Evolutionary conservation across 1,140 invertebrate species (phyloP).

Genomic region (Zaprionus capensis): DNA sequence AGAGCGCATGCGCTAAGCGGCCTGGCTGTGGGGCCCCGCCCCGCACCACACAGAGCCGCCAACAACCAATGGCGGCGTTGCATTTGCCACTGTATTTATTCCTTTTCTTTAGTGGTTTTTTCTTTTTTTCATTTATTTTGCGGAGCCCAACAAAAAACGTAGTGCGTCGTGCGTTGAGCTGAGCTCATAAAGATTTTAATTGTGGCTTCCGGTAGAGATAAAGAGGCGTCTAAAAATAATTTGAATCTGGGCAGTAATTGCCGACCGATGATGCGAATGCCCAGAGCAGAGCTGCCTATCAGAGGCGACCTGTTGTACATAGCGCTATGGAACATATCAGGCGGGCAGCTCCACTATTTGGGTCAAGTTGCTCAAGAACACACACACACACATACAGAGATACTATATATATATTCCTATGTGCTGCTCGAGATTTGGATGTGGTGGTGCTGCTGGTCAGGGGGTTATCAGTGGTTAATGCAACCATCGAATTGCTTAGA

Average conservation of each 20-base stretch:
- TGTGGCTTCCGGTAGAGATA: slow-evolving; percentile 56
- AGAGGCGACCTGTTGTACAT: slow-evolving; percentile 39
- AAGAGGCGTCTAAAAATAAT: slow-evolving; percentile 46
- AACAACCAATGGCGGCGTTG: slow-evolving; percentile 65
- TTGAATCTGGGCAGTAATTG: slow-evolving; percentile 37
- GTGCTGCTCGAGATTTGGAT: neutral
- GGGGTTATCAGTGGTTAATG: neutral
- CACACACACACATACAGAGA: neutral
- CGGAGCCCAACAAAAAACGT: neutral
- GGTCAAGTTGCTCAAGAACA: slow-evolving; percentile 50
- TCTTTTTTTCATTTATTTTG: neutral
- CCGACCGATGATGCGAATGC: slow-evolving; percentile 39
- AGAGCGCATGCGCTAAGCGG: slow-evolving; percentile 40
- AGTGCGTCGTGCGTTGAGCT: neutral
- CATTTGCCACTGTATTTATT: slow-evolving; percentile 26
- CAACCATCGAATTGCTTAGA: slow-evolving; percentile 4
- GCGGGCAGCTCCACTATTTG: slow-evolving; percentile 35
- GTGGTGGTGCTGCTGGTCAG: neutral
- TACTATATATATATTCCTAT: neutral
- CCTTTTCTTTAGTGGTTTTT: neutral
- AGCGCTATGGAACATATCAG: slow-evolving; percentile 1
- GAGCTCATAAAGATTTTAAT: slow-evolving; percentile 13
- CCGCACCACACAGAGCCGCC: slow-evolving; percentile 3
- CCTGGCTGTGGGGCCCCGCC: neutral
- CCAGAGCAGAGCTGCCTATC: slow-evolving; percentile 14